Evolutionary conservation across 1,140 invertebrate genomes (phyloP), one percentile per base, ranked within the genome.

Genomic region (Mizuhopecten yessoensis): DNA sequence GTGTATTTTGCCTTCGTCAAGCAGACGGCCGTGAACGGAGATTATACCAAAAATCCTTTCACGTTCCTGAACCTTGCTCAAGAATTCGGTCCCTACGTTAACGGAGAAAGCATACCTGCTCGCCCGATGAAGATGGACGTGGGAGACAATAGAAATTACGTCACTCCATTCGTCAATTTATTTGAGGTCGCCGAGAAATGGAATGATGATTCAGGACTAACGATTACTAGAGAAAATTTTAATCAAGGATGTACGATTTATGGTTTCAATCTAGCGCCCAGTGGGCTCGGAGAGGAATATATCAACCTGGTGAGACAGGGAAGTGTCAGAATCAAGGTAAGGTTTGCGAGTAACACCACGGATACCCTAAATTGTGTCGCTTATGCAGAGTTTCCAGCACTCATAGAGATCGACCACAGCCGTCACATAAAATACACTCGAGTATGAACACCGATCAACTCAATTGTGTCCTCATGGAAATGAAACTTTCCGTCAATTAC

Each of bases 1-100:
- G 57, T 36, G 33, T 90, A 75, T 34, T 45, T 90, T 34, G 45
- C 87, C n/a, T 90, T 88, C 57, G 87, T 92, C 29, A 39, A 87
- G n/a, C 91, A 91, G 45, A 88, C 36, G 29, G 92, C 87, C 34
- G 90, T 91, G 15, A 88, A 91, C 75, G 90, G 92, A 36, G 57
- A 87, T 90, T 93, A 93, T 33, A 87, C 88, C 11, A 57, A 49
- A 34, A 93, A 93, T 87, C 89, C 92, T 3, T 93, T 91, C 87
- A 92, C 91, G 86, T 92, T 92, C 88, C 75, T 89, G 45, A 88
- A 91, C 86, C 91, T 91, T 34, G 86, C 86, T 34, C 39, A 86
- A 33, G 57, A 92, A 34, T 45, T 92, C 34, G 57, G 42, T 86
- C 39, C 90, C 15, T 90, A 88, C 49, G 87, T 90, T 13, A 92